These are phyloP conservation scores for Micoletzkya japonica DNA, from an alignment of 2,888 invertebrate species.

Conservation along the genomic window DNA sequence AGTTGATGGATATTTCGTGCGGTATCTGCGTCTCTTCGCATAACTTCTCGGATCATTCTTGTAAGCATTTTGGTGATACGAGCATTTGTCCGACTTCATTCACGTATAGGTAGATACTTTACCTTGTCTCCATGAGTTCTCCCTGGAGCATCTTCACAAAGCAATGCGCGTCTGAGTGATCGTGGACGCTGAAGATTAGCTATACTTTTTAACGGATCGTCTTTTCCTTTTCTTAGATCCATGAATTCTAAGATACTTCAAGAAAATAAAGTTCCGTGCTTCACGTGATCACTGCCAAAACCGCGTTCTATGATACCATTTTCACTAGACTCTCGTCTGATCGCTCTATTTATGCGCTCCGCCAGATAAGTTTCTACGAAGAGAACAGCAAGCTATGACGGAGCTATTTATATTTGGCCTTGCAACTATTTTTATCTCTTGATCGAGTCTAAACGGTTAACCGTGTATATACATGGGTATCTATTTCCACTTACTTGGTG, in stretches of 20 bases:
- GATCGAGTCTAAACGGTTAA: too few relatives aligned
- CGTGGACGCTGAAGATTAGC: conserved; percentile 79
- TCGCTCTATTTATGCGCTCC: too few relatives aligned
- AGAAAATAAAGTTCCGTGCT: not conserved
- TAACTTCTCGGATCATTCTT: not conserved
- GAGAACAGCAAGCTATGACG: too few relatives aligned
- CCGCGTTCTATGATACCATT: not conserved
- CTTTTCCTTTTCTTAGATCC: too few relatives aligned
- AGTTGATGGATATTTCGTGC: not conserved
- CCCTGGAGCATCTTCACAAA: conserved; percentile 90
- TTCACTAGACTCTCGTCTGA: too few relatives aligned
- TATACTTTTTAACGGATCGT: not conserved
- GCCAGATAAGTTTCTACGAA: too few relatives aligned
- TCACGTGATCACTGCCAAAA: not conserved
- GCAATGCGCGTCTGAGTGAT: conserved; percentile 92
- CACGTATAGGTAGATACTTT: too few relatives aligned
- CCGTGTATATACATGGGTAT: too few relatives aligned
- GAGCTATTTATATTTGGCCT: too few relatives aligned
- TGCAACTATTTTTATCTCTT: too few relatives aligned
- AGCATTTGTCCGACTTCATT: too few relatives aligned
- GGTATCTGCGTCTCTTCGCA: not conserved
- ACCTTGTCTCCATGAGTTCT: conserved; percentile 77
- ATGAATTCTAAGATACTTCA: not conserved
- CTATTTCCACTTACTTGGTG: conserved; percentile 69
- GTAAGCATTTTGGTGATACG: too few relatives aligned